These are phyloP conservation scores for Manis javanica DNA, from an alignment of 2,797 vertebrate species.

Conservation along the genomic window DNA sequence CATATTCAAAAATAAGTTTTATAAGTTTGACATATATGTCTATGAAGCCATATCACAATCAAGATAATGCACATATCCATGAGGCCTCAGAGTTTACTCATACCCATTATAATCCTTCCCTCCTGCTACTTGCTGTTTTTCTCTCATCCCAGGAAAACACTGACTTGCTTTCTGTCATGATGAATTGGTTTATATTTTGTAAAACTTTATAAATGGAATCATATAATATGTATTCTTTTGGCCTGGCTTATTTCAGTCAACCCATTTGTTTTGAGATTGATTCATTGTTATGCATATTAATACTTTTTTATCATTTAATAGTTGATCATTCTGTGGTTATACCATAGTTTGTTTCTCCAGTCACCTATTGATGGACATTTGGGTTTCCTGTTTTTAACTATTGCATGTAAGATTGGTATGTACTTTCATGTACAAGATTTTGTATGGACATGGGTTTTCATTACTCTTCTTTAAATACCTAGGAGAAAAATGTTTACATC, in stretches of 20 bases:
- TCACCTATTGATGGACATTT: neutral
- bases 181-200: neutral
- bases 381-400: neutral
- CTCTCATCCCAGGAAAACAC: neutral
- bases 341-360: neutral
- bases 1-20: neutral
- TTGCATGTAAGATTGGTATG: neutral
- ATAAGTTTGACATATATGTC: neutral
- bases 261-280: neutral
- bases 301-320: neutral
- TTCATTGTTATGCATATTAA: neutral
- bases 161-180: conserved; percentile 7
- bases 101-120: neutral
- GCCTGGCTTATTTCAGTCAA: neutral
- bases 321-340: neutral
- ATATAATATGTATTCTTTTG: neutral
- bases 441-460: neutral
- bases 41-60: neutral
- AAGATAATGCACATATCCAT: neutral
- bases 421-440: neutral
- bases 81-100: neutral
- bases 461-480: neutral
- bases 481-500: neutral
- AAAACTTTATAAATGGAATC: neutral
- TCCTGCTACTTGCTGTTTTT: neutral